These are phyloP conservation scores for Anastrepha ludens DNA, from an alignment of 1,140 invertebrate species.

Conservation along the genomic window DNA sequence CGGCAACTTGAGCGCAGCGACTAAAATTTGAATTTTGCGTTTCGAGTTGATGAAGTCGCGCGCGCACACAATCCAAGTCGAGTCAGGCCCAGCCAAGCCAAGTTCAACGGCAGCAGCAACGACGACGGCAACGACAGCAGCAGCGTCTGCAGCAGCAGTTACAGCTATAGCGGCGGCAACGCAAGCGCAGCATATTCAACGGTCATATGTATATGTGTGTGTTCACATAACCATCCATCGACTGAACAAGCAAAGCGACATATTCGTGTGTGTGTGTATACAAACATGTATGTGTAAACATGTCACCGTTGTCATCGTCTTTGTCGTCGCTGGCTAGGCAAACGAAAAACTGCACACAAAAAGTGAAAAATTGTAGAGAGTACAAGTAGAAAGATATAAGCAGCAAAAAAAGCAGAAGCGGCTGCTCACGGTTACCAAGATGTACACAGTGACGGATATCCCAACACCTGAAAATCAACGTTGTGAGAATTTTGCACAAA, in stretches of 20 bases:
- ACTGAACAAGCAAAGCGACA: background rate
- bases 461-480: too few relatives aligned
- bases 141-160: background rate
- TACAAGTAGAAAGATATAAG: background rate
- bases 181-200: background rate
- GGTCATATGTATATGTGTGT: background rate
- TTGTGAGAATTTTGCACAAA: too few relatives aligned
- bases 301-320: background rate
- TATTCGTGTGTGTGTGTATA: background rate
- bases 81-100: constrained; percentile 17
- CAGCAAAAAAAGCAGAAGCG: background rate
- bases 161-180: constrained; percentile 16
- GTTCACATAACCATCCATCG: background rate
- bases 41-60: constrained; percentile 49
- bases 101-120: constrained; percentile 35
- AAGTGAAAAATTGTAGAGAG: background rate
- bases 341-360: background rate
- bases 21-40: constrained; percentile 48
- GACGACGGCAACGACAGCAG: background rate
- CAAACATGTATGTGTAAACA: background rate
- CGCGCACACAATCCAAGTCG: constrained; percentile 26
- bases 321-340: background rate
- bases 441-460: background rate
- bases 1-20: constrained; percentile 43
- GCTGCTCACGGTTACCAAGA: background rate